These are phyloP conservation scores for Phalloptychus januarius DNA, from an alignment of 2,797 vertebrate species.

Conservation along the genomic window DNA sequence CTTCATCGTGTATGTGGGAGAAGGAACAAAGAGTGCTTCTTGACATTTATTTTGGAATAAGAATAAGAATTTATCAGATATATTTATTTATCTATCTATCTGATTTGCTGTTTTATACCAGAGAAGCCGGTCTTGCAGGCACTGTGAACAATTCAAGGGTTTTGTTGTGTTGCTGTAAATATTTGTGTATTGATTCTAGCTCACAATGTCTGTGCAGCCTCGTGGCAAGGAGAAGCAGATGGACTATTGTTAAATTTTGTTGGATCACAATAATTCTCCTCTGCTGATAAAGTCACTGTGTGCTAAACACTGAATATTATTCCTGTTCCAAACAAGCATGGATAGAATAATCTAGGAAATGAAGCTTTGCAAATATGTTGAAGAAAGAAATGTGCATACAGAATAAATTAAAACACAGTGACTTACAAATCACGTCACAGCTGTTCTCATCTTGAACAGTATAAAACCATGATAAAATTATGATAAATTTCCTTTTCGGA, in stretches of 20 bases:
- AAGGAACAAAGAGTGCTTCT: neutral
- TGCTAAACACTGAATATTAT: constrained; percentile 16
- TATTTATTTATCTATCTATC: constrained; percentile 1
- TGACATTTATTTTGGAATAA: neutral
- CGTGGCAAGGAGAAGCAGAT: constrained; percentile 32
- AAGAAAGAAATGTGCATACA: neutral
- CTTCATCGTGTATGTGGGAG: neutral
- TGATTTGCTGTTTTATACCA: constrained; percentile 16
- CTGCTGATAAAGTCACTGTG: constrained; percentile 29
- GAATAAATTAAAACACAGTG: neutral
- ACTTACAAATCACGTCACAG: neutral
- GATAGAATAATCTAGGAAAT: neutral
- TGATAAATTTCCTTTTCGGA: neutral
- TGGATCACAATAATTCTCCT: constrained; percentile 7
- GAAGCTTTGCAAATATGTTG: neutral
- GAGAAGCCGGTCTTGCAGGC: constrained; percentile 9
- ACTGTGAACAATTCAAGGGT: constrained; percentile 16
- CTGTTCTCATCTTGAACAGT: neutral
- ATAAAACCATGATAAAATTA: too few relatives aligned
- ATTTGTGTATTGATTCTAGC: constrained; percentile 48
- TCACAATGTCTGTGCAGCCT: constrained; percentile 32
- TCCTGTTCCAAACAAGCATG: constrained; percentile 17
- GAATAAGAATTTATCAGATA: neutral
- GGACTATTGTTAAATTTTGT: constrained; percentile 31
- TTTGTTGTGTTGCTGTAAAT: constrained; percentile 32